Evolutionary conservation across 2,113 vertebrate species (phyloP), one percentile per base, ranked within the genome.

Genomic region (Diadophis punctatus): DNA sequence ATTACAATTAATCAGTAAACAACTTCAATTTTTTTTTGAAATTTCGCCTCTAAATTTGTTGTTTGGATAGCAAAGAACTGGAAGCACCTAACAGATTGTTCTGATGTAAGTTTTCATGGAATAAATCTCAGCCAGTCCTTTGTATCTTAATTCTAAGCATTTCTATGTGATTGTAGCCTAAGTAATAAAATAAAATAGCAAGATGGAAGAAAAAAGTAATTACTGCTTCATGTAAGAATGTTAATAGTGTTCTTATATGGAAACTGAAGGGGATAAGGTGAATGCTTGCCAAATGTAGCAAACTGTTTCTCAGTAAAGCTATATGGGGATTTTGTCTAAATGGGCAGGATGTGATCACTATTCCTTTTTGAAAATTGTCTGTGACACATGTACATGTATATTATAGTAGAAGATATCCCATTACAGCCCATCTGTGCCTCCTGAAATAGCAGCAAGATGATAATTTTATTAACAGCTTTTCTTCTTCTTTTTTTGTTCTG

Each of bases 321-420:
- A 43, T 94, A 93, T 93, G 94, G 87, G 92, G 93, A 96, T 96
- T 96, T 53, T 93, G 90, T 95, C 92, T 90, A 56, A 95, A 96
- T 95, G 96, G 93, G 90, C 94, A 94, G 91, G 96, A 96, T 93
- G 96, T 91, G 93, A 96, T 96, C 96, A 93, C 96, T 97, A 95
- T 97, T 96, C 95, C 96, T 95, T 95, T 94, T 97, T 95, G 94
- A 96, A 95, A 97, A 96, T 96, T 94, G 94, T 95, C 96, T 93
- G 92, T 95, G 96, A 96, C 96, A 96, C 94, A 90, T 74, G 0
- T 95, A 91, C 93, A 96, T 0, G 0, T 96, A 95, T 96, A 95
- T 96, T 95, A 95, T 94, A 94, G 91, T 90, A 91, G 95, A 96
- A 96, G 93, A 95, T 95, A 97, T 96, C 95, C 95, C 94, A 88